Evolutionary conservation across 1,140 invertebrate genomes (phyloP).

Genomic region (Marisa cornuarietis): DNA sequence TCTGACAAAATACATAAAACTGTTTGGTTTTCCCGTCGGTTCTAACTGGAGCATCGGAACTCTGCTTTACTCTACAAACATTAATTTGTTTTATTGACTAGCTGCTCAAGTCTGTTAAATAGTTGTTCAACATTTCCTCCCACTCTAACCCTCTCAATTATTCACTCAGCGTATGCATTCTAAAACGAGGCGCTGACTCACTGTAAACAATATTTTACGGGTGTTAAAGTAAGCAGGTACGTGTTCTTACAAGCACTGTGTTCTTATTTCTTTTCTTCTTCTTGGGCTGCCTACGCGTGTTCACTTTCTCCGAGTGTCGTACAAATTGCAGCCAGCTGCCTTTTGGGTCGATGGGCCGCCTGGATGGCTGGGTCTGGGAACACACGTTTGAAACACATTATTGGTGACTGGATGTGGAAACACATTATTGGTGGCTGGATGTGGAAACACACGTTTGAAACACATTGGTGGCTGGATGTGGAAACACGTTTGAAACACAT

Average conservation of each 20-base stretch:
- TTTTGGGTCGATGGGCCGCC: conserved; percentile 34
- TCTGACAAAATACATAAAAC: too few species aligned
- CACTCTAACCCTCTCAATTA: too few species aligned
- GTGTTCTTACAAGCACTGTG: conserved; percentile 28
- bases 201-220: background rate
- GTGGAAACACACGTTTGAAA: background rate
- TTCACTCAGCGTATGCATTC: too few species aligned
- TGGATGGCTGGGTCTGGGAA: conserved; percentile 30
- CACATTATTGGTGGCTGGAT: background rate
- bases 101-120: background rate
- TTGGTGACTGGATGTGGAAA: background rate
- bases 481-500: background rate
- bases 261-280: conserved; percentile 21
- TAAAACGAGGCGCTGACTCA: too few species aligned
- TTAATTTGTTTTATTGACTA: background rate
- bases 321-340: conserved; percentile 47
- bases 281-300: conserved; percentile 25
- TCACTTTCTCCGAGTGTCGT: conserved; percentile 21
- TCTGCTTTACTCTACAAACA: too few species aligned
- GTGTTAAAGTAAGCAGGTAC: background rate
- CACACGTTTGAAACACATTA: background rate
- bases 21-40: too few species aligned
- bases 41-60: too few species aligned
- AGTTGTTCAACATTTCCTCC: background rate
- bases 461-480: background rate